A percentile compares a stretch with the other conserved stretches of the same genome.
These are phyloP conservation scores for Anthrax anthrax DNA, from an alignment of 2,888 invertebrate species.

Conservation along the genomic window DNA sequence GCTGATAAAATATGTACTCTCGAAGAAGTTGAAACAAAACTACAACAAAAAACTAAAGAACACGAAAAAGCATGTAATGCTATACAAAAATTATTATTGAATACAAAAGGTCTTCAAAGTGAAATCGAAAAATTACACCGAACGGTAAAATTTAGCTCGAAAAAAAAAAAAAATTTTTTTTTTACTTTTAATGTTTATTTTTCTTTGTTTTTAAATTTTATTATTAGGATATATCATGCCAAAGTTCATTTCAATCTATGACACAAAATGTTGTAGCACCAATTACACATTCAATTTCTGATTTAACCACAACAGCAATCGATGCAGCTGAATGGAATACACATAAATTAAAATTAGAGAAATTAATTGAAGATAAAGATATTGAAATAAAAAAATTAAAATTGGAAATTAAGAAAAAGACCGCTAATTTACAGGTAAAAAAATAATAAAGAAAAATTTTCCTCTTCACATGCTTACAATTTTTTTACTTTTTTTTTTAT, in stretches of 20 bases:
- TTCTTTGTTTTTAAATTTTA: too few species aligned
- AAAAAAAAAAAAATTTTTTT: neutral
- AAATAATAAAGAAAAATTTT: neutral
- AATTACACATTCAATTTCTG: too few species aligned
- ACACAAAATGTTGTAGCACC: too few species aligned
- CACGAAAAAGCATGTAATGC: conserved; percentile 28
- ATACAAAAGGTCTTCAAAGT: conserved; percentile 22
- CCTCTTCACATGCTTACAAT: neutral
- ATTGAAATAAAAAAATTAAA: conserved; percentile 41
- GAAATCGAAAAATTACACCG: conserved; percentile 21
- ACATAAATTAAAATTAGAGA: conserved; percentile 32
- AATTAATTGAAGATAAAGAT: conserved; percentile 35
- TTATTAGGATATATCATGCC: too few species aligned
- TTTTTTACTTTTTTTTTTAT: conserved; percentile 10
- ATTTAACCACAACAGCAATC: conserved; percentile 2
- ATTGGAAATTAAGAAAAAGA: conserved; percentile 29
- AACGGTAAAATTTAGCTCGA: neutral
- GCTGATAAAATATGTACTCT: conserved; percentile 27
- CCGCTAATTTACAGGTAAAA: conserved; percentile 26
- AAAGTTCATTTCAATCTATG: too few species aligned
- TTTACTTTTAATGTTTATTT: neutral
- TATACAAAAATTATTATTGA: conserved; percentile 26
- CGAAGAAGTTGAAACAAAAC: conserved; percentile 24
- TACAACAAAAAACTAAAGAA: conserved; percentile 21
- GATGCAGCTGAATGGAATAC: conserved; percentile 14